A percentile compares a stretch with the other conserved stretches of the same genome.
phyloP scores from a whole-genome alignment of 1,140 invertebrate genomes.

The Pseudomyrmex flavicornis region DNA sequence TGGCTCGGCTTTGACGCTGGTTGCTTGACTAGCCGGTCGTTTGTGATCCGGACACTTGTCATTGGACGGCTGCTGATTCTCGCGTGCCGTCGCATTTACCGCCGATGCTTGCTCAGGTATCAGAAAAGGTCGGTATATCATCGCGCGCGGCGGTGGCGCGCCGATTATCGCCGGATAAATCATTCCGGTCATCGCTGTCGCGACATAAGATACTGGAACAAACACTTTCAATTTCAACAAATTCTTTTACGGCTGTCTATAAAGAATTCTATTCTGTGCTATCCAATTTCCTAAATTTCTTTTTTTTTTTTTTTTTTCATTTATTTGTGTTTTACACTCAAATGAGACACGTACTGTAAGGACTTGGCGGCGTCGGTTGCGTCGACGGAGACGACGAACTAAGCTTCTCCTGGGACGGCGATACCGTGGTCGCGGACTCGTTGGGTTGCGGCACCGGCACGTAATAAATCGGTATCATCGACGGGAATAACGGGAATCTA shows the following conservation, averaged over 20 bases:
- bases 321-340: neutral
- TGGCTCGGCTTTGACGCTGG: conserved; percentile 88
- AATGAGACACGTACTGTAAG: conserved; percentile 74
- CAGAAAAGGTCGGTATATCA: conserved; percentile 84
- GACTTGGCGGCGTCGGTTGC: conserved; percentile 63
- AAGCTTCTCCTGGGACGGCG: conserved; percentile 71
- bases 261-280: neutral
- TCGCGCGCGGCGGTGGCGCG: conserved; percentile 74
- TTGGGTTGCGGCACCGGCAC: conserved; percentile 82
- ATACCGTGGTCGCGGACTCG: conserved; percentile 35
- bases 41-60: conserved; percentile 69
- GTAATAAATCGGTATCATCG: conserved; percentile 87
- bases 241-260: conserved; percentile 10
- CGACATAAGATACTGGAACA: conserved; percentile 71
- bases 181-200: conserved; percentile 83
- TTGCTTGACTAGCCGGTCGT: conserved; percentile 86
- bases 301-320: no score
- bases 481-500: conserved; percentile 75
- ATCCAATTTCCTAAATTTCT: neutral
- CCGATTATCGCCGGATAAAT: conserved; percentile 86
- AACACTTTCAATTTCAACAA: conserved; percentile 48
- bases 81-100: neutral
- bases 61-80: conserved; percentile 13
- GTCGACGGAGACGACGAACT: conserved; percentile 58
- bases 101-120: conserved; percentile 74